Evolutionary conservation across 2,888 invertebrate species (phyloP), one percentile per base, ranked within the genome.

Genomic region (Aelia acuminata): DNA sequence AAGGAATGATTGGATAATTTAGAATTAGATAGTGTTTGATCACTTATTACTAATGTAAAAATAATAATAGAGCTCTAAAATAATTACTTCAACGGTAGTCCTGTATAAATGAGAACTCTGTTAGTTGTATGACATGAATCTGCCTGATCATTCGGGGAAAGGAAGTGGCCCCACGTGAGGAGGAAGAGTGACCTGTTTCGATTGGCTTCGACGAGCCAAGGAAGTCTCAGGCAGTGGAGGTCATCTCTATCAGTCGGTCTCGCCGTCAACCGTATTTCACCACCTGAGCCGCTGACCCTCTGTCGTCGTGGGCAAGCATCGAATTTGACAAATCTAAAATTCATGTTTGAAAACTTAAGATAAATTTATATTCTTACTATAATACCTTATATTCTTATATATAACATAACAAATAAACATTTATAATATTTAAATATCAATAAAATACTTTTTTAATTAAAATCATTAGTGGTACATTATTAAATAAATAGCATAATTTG

Each of bases 121-220:
- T 97, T 97, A 91, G 94, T 93, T 26, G 97, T 97, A 88, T 95
- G 95, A 92, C 97, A 97, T 89, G 84, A 91, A 88, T 47, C 93
- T 0, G 93, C 92, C 11, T 94, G 92, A 3, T 95, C 94, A 91
- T 95, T 94, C 31, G 94, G 92, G 0, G 95, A 94, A 90, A 97
- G 92, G 91, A 96, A 95, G 49, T 89, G 95, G 84, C 97, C 97
- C 97, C 97, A 97, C 80, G 96, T 96, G 90, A 97, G 94, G 89
- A 97, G 93, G 92, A 96, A 97, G 88, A 97, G 94, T 70, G 96
- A 96, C 86, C 96, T 94, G 92, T 97, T 97, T 90, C 95, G 94
- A 89, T 96, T 94, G 3, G 97, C 96, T 91, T 96, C 95, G 88
- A 97, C 94, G 90, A 97, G 93, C 95, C 97, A 97, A 7, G 97